Evolutionary conservation across 2,113 vertebrate species (phyloP).

Genomic region (Stictonetta naevosa): DNA sequence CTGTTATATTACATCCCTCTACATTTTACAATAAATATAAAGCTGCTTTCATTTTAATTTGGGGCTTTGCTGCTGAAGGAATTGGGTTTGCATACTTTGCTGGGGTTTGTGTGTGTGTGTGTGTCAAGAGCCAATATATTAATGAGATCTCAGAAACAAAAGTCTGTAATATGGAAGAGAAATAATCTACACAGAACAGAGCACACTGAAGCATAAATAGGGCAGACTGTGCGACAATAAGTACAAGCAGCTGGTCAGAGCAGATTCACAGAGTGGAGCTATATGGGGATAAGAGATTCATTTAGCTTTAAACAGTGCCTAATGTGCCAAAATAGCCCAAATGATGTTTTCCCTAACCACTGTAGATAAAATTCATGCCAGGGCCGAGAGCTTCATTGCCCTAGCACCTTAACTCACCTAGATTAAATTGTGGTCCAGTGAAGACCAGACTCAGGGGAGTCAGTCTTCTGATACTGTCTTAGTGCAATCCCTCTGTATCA

Average conservation of each 20-base stretch:
- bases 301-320: conserved; percentile 26
- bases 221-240: conserved; percentile 23
- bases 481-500: neutral
- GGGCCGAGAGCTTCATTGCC: neutral
- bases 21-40: conserved; percentile 8
- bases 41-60: neutral
- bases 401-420: neutral
- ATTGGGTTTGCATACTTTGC: neutral
- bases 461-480: neutral
- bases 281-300: neutral
- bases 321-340: conserved; percentile 8
- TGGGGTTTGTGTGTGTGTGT: neutral
- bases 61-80: neutral
- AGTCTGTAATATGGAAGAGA: neutral
- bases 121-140: neutral
- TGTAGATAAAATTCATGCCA: neutral
- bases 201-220: conserved; percentile 42
- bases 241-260: conserved; percentile 47
- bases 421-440: neutral
- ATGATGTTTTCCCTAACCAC: neutral
- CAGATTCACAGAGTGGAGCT: conserved; percentile 31
- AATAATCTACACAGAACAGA: conserved; percentile 1
- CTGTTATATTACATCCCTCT: neutral
- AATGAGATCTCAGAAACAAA: neutral
- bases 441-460: neutral